Evolutionary conservation across 2,797 vertebrate genomes (phyloP).

Genomic region (Rhinichthys osculus): DNA sequence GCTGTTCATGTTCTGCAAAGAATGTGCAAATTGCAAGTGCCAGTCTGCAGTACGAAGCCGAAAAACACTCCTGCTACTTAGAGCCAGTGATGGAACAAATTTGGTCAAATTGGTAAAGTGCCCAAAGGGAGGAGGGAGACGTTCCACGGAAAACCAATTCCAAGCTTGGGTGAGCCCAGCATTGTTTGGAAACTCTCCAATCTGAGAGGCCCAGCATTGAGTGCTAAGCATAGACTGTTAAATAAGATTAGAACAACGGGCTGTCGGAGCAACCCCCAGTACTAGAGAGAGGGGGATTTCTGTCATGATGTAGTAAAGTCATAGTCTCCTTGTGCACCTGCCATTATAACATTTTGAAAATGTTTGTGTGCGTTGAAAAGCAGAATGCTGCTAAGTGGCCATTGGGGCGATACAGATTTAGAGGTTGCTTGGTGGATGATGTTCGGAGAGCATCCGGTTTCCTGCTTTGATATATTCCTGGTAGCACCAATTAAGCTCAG

Average conservation of each 20-base stretch:
- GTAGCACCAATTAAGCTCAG: constrained; percentile 79
- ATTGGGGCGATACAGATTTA: constrained; percentile 62
- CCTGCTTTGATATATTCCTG: constrained; percentile 81
- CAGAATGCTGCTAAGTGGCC: constrained; percentile 68
- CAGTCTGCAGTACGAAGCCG: constrained; percentile 74
- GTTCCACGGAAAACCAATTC: constrained; percentile 90
- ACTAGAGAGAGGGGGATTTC: constrained; percentile 70
- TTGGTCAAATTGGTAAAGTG: constrained; percentile 91
- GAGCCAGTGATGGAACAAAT: constrained; percentile 88
- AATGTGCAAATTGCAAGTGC: constrained; percentile 84
- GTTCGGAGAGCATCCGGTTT: constrained; percentile 74
- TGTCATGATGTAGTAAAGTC: constrained; percentile 70
- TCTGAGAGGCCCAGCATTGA: constrained; percentile 79
- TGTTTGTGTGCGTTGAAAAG: constrained; percentile 66
- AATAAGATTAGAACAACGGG: constrained; percentile 88
- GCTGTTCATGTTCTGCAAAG: constrained; percentile 83
- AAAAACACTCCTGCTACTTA: constrained; percentile 87
- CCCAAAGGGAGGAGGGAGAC: constrained; percentile 88
- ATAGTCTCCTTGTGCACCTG: constrained; percentile 62
- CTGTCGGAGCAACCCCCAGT: constrained; percentile 74
- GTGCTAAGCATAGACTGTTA: constrained; percentile 86
- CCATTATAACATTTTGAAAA: constrained; percentile 61
- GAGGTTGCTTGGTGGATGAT: constrained; percentile 70
- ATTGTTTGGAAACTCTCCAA: constrained; percentile 91
- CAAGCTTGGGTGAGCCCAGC: constrained; percentile 89